Evolutionary conservation across 2,888 invertebrate species (phyloP).

Genomic region (Pheosia tremula): DNA sequence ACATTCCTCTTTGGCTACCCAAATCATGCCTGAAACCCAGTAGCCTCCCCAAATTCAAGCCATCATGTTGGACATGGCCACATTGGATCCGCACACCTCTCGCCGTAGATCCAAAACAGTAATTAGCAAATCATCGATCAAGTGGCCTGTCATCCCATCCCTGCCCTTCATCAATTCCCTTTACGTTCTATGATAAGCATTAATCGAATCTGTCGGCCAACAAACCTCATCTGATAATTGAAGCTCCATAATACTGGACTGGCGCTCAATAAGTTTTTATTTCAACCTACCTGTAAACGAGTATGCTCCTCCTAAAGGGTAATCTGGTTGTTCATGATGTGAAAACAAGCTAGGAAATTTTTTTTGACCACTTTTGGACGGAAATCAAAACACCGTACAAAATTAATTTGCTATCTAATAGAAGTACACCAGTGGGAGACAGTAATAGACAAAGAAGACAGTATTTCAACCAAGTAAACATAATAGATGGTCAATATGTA

Average conservation of each 20-base stretch:
- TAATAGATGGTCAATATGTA: too few species aligned
- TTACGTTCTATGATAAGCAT: slow-evolving; percentile 37
- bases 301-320: slow-evolving; percentile 15
- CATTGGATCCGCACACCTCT: slow-evolving; percentile 10
- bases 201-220: slow-evolving; percentile 49
- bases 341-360: too few species aligned
- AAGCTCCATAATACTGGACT: slow-evolving; percentile 24
- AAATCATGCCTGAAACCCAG: too few species aligned
- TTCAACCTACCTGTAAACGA: slow-evolving; percentile 21
- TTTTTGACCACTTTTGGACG: too few species aligned
- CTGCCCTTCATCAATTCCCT: slow-evolving; percentile 48
- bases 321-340: slow-evolving; percentile 16
- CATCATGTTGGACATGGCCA: slow-evolving; percentile 15
- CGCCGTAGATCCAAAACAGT: slow-evolving; percentile 46
- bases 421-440: too few species aligned
- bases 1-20: too few species aligned
- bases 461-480: too few species aligned
- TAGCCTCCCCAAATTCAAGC: background rate
- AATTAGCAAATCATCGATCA: slow-evolving; percentile 58
- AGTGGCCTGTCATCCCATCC: slow-evolving; percentile 31
- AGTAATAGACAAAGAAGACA: too few species aligned
- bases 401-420: too few species aligned
- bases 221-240: slow-evolving; percentile 35
- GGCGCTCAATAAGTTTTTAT: background rate
- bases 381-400: too few species aligned